Evolutionary conservation across 2,113 vertebrate genomes (phyloP).

Genomic region (Pungitius pungitius): DNA sequence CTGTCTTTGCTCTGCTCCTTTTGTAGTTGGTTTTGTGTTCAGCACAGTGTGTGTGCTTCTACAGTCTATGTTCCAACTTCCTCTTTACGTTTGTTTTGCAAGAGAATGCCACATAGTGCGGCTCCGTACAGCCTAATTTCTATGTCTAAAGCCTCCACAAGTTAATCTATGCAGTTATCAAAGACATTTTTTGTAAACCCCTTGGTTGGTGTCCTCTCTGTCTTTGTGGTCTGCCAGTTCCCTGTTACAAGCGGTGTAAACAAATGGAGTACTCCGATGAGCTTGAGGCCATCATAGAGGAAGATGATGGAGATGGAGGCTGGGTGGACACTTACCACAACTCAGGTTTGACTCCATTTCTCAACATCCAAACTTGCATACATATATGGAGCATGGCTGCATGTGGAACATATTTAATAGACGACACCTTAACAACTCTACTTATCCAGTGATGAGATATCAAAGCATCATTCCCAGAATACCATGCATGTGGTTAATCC

Average conservation of each 20-base stretch:
- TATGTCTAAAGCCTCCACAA: no score
- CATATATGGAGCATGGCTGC: not conserved
- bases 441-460: no score
- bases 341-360: conserved; percentile 79
- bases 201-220: not conserved
- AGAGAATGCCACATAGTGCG: no score
- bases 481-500: no score
- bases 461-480: no score
- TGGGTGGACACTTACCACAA: conserved; percentile 99
- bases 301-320: conserved; percentile 97
- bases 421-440: no score
- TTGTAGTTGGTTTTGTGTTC: not conserved
- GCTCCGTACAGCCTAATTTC: no score
- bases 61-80: not conserved
- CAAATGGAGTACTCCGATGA: conserved; percentile 99
- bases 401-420: not conserved
- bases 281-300: conserved; percentile 98
- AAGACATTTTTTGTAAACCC: not conserved
- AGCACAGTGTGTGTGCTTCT: not conserved
- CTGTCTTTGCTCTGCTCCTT: no score
- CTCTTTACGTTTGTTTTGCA: no score
- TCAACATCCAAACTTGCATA: not conserved
- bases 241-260: conserved; percentile 98
- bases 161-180: no score
- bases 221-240: conserved; percentile 77